These are phyloP conservation scores for Macrobrachium nipponense DNA, from an alignment of 1,140 invertebrate species.

Conservation along the genomic window DNA sequence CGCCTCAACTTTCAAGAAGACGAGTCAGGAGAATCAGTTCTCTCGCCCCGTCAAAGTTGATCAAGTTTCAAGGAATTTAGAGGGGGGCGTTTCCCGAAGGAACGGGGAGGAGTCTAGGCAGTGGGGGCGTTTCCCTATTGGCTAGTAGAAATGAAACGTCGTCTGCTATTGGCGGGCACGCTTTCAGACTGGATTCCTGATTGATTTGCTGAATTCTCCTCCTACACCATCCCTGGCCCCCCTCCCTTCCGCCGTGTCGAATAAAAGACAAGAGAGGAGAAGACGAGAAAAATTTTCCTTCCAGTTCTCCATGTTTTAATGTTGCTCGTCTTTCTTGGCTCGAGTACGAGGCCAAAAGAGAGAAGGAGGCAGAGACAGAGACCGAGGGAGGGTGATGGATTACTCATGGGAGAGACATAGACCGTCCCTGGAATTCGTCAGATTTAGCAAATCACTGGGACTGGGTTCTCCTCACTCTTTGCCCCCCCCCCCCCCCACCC, in stretches of 20 bases:
- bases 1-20: slow-evolving; percentile 43
- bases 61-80: slow-evolving; percentile 57
- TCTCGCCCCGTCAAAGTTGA: slow-evolving; percentile 53
- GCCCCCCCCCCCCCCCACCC: background rate
- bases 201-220: slow-evolving; percentile 57
- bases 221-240: slow-evolving; percentile 6
- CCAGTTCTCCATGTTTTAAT: background rate
- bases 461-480: background rate
- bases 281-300: background rate
- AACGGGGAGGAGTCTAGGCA: slow-evolving; percentile 38
- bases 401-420: background rate
- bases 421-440: no score
- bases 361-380: slow-evolving; percentile 26
- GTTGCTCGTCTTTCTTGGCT: slow-evolving; percentile 10
- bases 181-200: slow-evolving; percentile 53
- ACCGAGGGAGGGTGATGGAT: background rate
- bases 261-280: no score
- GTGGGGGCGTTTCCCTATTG: slow-evolving; percentile 44
- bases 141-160: slow-evolving; percentile 38
- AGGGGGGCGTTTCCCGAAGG: slow-evolving; percentile 46
- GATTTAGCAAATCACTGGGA: no score
- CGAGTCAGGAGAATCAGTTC: slow-evolving; percentile 54
- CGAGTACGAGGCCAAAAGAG: slow-evolving; percentile 3
- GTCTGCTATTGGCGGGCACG: slow-evolving; percentile 39
- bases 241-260: no score